phyloP scores from a whole-genome alignment of 2,888 invertebrate genomes.

The Megamerina dolium region DNA sequence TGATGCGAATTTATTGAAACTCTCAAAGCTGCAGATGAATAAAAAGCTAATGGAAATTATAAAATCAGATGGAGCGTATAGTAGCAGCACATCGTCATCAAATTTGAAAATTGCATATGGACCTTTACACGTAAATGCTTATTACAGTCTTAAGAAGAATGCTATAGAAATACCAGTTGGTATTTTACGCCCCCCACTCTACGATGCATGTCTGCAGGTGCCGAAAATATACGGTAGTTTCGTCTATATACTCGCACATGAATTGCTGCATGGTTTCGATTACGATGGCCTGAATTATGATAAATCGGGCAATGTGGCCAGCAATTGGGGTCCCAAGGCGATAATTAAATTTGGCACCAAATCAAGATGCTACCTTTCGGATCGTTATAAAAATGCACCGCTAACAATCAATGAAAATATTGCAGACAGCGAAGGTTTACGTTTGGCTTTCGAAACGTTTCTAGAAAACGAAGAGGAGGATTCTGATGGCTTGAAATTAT shows the following conservation, averaged over 20 bases:
- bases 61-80: too few species aligned
- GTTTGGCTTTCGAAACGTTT: conserved; percentile 34
- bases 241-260: conserved; percentile 39
- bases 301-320: conserved; percentile 30
- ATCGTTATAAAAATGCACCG: conserved; percentile 30
- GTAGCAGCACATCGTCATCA: conserved; percentile 5
- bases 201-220: conserved; percentile 19
- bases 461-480: conserved; percentile 7
- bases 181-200: conserved; percentile 30
- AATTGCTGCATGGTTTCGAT: conserved; percentile 42
- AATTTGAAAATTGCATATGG: conserved; percentile 19
- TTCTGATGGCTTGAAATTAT: conserved; percentile 21
- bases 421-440: conserved; percentile 41
- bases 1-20: conserved; percentile 30
- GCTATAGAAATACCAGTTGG: conserved; percentile 40
- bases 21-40: conserved; percentile 13
- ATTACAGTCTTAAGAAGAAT: conserved; percentile 37
- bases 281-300: conserved; percentile 44
- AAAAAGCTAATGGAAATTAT: not conserved
- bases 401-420: conserved; percentile 41
- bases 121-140: conserved; percentile 40
- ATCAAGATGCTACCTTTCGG: conserved; percentile 34
- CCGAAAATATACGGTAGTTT: conserved; percentile 31
- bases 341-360: conserved; percentile 38
- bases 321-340: conserved; percentile 32